Base-by-base conservation (phyloP, 2,113 vertebrate genomes). In the Hippolais icterina region DNA sequence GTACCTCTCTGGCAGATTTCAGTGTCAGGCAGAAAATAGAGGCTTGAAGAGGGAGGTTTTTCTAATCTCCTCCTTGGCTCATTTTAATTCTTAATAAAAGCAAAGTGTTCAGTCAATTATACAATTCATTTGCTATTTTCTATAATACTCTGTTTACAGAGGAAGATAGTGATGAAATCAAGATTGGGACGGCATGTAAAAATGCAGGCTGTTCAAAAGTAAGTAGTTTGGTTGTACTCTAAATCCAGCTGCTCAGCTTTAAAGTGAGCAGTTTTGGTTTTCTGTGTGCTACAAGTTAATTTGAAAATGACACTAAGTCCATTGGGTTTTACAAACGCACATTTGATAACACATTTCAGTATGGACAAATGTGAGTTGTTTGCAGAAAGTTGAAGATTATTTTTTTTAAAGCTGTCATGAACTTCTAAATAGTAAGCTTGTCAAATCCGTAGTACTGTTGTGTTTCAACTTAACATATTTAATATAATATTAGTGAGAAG, bases 141-240 rank as follows among this genome's bases (percentile, higher is more conserved):
- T 89, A 0, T 89, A 78, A 93, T 80, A 20, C 7, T 93, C 22
- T 95, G 23, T 90, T 98, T 98, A 65, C 90, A 99, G 99, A 99
- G 89, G 99, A 99, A 76, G 98, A 99, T 29, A 92, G 96, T 61
- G 98, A 99, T 93, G 99, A 99, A 97, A 98, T 99, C 97, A 99
- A 99, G 97, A 97, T 99, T 81, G 99, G 99, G 84, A 99, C 99
- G 0, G 91, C 97, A 19, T 99, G 99, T 98, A 99, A 99, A 98
- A 99, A 99, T 91, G 98, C 98, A 97, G 99, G 99, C 41, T 99
- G 99, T 94, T 98, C 97, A 49, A 99, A 99, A 98, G 99, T 99
- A 98, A 87, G 79, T 95, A 46, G 4, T 80, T 89, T 14, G 24
- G 35, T 79, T 96, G 29, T 16, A 28, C 46, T 35, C 31, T 71